A percentile compares a stretch with the other conserved stretches of the same genome.
Conservation (phyloP, 2,797 vertebrate genomes). For the Acipenser ruthenus region DNA sequence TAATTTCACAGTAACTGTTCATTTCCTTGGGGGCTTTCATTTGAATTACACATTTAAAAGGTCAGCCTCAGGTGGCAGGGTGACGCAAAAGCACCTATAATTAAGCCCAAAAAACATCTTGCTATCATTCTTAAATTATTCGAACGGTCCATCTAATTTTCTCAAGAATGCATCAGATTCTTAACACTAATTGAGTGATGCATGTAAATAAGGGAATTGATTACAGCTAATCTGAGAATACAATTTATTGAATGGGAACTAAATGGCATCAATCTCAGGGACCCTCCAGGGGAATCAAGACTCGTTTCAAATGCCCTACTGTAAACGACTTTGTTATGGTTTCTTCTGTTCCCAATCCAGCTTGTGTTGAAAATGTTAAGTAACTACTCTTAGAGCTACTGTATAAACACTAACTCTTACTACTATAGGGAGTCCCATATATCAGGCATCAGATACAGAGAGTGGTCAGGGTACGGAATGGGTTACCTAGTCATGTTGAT, state of each 20-base stretch:
- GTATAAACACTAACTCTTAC: too few relatives aligned
- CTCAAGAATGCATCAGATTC: background rate
- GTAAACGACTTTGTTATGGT: background rate
- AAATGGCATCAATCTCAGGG: background rate
- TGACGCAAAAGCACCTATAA: constrained; percentile 1
- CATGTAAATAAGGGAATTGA: background rate
- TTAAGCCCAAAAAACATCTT: background rate
- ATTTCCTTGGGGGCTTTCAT: background rate
- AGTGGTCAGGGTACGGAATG: too few relatives aligned
- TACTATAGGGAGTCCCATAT: too few relatives aligned
- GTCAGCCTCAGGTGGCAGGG: background rate
- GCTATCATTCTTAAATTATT: background rate
- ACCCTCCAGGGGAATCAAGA: background rate
- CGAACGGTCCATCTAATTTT: background rate
- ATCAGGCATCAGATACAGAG: too few relatives aligned
- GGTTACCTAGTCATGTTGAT: too few relatives aligned
- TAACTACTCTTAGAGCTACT: too few relatives aligned
- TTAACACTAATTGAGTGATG: constrained; percentile 6
- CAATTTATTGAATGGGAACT: background rate
- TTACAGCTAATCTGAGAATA: background rate
- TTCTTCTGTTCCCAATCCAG: background rate
- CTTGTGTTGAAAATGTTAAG: too few relatives aligned
- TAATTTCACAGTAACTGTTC: background rate
- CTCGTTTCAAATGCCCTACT: too few relatives aligned
- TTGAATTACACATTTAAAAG: constrained; percentile 2